Evolutionary conservation across 2,888 invertebrate genomes (phyloP).

Genomic region (Sinhomidia bicolor): DNA sequence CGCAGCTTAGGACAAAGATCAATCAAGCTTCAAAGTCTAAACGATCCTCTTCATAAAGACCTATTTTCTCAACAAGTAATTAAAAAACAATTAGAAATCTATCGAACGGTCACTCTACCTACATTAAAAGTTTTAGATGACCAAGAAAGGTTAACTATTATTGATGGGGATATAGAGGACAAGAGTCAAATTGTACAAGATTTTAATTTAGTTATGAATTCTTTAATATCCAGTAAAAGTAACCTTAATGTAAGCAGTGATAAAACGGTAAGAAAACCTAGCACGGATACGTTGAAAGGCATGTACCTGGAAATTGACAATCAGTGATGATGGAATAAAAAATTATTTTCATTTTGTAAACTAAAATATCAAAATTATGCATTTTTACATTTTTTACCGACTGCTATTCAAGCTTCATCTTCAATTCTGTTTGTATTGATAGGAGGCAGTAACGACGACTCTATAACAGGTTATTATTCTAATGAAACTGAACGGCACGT

Average conservation of each 20-base stretch:
- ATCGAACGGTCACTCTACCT: constrained; percentile 92
- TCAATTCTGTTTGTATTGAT: no score
- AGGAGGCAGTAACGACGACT: no score
- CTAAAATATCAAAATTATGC: not conserved
- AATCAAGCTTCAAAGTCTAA: constrained; percentile 66
- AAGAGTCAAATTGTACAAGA: constrained; percentile 77
- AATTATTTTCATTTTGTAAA: constrained; percentile 18
- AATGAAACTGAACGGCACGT: no score
- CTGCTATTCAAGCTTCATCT: no score
- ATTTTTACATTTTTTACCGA: not conserved
- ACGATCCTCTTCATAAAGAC: constrained; percentile 85
- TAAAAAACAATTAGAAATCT: constrained; percentile 90
- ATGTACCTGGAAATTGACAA: constrained; percentile 83
- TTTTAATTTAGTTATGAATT: constrained; percentile 75
- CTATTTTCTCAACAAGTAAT: constrained; percentile 92
- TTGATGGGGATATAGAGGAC: constrained; percentile 78
- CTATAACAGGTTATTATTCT: no score
- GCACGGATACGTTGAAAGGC: constrained; percentile 81
- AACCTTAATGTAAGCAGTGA: constrained; percentile 57
- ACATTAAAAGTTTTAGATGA: constrained; percentile 93
- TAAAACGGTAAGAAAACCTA: constrained; percentile 79
- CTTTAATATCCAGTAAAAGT: constrained; percentile 65
- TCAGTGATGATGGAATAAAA: constrained; percentile 43
- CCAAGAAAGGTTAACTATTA: constrained; percentile 90
- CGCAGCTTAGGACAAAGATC: constrained; percentile 82